A percentile compares a stretch with the other conserved stretches of the same genome.
These are phyloP conservation scores for Salpingus planirostris DNA, from an alignment of 2,888 invertebrate species.

Conservation along the genomic window DNA sequence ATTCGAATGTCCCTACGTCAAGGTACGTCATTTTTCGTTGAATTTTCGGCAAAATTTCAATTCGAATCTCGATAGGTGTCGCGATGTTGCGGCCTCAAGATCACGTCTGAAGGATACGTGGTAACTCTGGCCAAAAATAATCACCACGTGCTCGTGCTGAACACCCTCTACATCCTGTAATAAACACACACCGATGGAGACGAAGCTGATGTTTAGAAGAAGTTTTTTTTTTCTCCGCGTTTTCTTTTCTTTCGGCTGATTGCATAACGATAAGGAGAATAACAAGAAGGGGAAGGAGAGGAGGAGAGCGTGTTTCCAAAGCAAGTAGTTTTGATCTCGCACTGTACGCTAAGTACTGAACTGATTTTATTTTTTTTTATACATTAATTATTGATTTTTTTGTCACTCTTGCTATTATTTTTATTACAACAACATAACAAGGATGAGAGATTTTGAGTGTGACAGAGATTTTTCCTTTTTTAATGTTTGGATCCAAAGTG, in stretches of 20 bases:
- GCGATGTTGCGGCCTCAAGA: constrained; percentile 94
- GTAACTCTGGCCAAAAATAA: constrained; percentile 97
- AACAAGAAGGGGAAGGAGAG: too few species aligned
- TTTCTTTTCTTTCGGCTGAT: too few species aligned
- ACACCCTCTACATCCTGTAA: constrained; percentile 88
- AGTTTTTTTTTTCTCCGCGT: background rate
- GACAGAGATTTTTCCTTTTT: too few species aligned
- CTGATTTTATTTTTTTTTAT: constrained; percentile 35
- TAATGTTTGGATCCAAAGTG: too few species aligned
- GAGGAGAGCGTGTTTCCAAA: constrained; percentile 24
- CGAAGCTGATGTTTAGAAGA: background rate
- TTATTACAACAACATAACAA: too few species aligned
- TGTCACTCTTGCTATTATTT: too few species aligned
- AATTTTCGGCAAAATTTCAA: background rate
- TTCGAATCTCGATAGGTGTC: constrained; percentile 68
- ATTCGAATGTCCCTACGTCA: constrained; percentile 95
- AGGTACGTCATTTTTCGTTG: constrained; percentile 56
- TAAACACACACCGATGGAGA: constrained; percentile 26
- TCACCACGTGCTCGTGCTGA: constrained; percentile 94
- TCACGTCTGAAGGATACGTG: constrained; percentile 93
- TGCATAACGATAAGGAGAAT: too few species aligned
- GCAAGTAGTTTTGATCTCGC: constrained; percentile 43
- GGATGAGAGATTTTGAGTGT: too few species aligned
- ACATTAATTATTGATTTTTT: too few species aligned
- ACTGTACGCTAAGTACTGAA: constrained; percentile 40